phyloP scores from a whole-genome alignment of 2,797 vertebrate genomes.

The Gila robusta region DNA sequence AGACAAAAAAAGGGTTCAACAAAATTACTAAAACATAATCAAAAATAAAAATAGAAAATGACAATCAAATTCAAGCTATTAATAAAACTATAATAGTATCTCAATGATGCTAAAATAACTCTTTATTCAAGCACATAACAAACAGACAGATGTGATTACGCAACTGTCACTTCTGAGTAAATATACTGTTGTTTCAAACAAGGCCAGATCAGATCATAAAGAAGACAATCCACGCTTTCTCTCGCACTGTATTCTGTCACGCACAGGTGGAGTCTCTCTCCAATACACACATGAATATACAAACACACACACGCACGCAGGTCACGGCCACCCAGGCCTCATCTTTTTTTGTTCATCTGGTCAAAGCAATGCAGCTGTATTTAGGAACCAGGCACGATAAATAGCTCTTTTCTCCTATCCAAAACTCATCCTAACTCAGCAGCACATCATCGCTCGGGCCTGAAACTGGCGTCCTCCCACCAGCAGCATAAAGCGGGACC shows the following conservation, averaged over 20 bases:
- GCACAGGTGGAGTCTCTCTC: constrained; percentile 51
- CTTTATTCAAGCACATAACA: background rate
- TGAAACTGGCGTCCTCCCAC: constrained; percentile 56
- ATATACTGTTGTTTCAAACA: constrained; percentile 12
- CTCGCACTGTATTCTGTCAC: constrained; percentile 66
- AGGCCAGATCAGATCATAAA: constrained; percentile 24
- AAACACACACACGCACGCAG: constrained; percentile 25
- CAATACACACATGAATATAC: constrained; percentile 20
- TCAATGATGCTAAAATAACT: background rate
- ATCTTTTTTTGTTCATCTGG: constrained; percentile 30
- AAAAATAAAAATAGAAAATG: too few relatives aligned
- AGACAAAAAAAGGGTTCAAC: background rate
- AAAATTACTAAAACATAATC: background rate
- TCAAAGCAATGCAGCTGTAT: constrained; percentile 55
- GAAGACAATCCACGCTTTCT: constrained; percentile 62
- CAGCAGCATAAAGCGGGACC: constrained; percentile 34
- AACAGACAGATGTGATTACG: constrained; percentile 10
- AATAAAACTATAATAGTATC: background rate
- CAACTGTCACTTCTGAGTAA: background rate
- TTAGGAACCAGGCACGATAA: constrained; percentile 48
- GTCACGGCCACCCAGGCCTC: constrained; percentile 39
- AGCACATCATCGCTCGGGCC: constrained; percentile 46
- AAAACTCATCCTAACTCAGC: constrained; percentile 52
- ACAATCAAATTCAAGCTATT: background rate
- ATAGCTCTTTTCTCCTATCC: constrained; percentile 25